Evolutionary conservation across 2,888 invertebrate species (phyloP), one percentile per base, ranked within the genome.

Genomic region (Lasius fuliginosus): DNA sequence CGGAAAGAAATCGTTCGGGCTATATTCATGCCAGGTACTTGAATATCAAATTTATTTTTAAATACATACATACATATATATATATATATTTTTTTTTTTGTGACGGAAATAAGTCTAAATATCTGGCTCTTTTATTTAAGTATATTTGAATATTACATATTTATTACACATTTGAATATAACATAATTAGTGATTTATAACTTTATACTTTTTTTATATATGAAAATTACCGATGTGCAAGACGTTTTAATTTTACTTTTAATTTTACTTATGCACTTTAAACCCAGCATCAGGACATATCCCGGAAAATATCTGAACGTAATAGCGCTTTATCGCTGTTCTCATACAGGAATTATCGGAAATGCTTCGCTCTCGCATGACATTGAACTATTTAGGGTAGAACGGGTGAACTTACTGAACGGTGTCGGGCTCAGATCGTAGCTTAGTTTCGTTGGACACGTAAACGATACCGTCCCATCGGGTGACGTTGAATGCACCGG

Each of bases 391-490:
- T 75, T 68, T 42, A 27, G 12, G 9, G 12, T 9, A 64, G 27
- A 49, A 53, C 23, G 3, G 6, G 2, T 8, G 36, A 83, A 89
- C 92, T 92, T 87, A 95, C 95, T 89, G 90, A 68, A 96, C 93
- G 60, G 93, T 94, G 87, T 96, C 94, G 0, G 95, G 90, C 0
- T 96, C 94, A 11, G 91, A 93, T 84, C 94, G 92, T 74, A 97
- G 92, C 1, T 95, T 94, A 2, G 94, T 91, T 9, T 95, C 93
- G 92, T 96, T 95, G 18, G 94, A 93, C 0, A 97, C 96, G 92
- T 95, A 97, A 36, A 97, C 91, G 86, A 97, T 97, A 8, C 97
- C 97, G 56, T 95, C 96, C 0, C 86, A 91, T 15, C 92, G 90
- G 0, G 97, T 97, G 11, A 97, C 94, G 60, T 95, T 95, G 91